These are phyloP conservation scores for Astreopora myriophthalma DNA, from an alignment of 64 coral and sea anemone species.

Conservation along the genomic window DNA sequence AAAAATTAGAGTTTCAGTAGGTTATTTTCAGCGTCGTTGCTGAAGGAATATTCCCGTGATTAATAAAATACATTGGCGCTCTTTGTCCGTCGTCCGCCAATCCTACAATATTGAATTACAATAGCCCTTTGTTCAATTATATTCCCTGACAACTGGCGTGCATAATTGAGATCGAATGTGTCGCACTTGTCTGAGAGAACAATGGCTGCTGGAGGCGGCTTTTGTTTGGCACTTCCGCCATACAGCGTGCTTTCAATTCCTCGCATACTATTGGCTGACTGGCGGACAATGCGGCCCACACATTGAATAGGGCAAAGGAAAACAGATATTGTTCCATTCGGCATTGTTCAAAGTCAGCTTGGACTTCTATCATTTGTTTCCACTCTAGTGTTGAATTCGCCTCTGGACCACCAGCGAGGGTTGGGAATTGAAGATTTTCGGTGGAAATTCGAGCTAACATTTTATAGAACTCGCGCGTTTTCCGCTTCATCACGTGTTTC, in stretches of 20 bases:
- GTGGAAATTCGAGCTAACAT: conserved; percentile 14
- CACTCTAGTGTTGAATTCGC: conserved; percentile 2
- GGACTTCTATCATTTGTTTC: conserved; percentile 60
- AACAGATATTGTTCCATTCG: conserved; percentile 73
- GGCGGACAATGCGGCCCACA: conserved; percentile 75
- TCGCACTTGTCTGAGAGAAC: conserved; percentile 72
- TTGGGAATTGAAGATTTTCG: conserved; percentile 37
- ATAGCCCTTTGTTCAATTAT: conserved; percentile 75
- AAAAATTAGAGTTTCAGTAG: neutral
- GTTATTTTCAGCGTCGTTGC: neutral
- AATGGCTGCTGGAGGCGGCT: conserved; percentile 51
- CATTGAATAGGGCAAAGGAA: conserved; percentile 62
- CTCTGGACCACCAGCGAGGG: neutral
- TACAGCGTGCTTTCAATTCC: conserved; percentile 94
- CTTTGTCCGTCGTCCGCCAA: conserved; percentile 40
- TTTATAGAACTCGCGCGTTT: conserved; percentile 59
- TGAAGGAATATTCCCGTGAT: neutral
- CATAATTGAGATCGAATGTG: conserved; percentile 63
- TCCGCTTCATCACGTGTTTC: conserved; percentile 70
- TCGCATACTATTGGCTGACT: conserved; percentile 84
- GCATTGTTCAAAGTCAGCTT: conserved; percentile 84
- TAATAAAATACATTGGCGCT: neutral
- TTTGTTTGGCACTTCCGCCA: conserved; percentile 94
- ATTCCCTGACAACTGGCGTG: conserved; percentile 23
- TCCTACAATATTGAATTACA: conserved; percentile 47